A percentile compares a stretch with the other conserved stretches of the same genome.
Conservation (phyloP, 2,888 invertebrate species). For the Lobophora halterata region DNA sequence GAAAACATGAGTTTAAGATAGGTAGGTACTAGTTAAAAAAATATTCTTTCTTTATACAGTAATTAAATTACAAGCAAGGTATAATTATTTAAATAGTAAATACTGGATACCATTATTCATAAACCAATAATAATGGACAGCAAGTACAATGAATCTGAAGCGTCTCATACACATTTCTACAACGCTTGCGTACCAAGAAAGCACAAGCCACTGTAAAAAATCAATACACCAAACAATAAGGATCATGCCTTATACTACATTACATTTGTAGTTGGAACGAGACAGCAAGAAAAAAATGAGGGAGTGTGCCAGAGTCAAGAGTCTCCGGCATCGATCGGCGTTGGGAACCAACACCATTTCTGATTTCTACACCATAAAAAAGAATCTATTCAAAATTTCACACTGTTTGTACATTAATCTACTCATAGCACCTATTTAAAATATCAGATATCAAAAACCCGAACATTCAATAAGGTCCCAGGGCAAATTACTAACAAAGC, state of each 20-base stretch:
- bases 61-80: too few relatives aligned
- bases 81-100: too few relatives aligned
- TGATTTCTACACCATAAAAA: constrained; percentile 32
- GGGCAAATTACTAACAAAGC: constrained; percentile 18
- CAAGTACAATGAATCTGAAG: constrained; percentile 25
- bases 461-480: constrained; percentile 24
- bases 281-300: constrained; percentile 62
- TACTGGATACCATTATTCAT: too few relatives aligned
- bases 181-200: constrained; percentile 38
- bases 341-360: constrained; percentile 40
- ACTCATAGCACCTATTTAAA: constrained; percentile 34
- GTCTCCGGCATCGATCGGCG: constrained; percentile 73
- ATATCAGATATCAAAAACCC: constrained; percentile 57
- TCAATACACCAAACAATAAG: constrained; percentile 73
- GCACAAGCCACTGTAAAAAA: constrained; percentile 60
- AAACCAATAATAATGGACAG: too few relatives aligned
- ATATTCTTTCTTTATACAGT: too few relatives aligned
- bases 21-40: too few relatives aligned
- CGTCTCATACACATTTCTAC: constrained; percentile 31
- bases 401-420: constrained; percentile 39
- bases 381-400: constrained; percentile 28
- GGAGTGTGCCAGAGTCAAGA: constrained; percentile 70
- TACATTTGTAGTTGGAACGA: constrained; percentile 59
- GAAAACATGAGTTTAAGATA: too few relatives aligned
- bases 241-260: constrained; percentile 57